Conservation (phyloP, 2,113 vertebrate species). For the Crotalus tigris region DNA sequence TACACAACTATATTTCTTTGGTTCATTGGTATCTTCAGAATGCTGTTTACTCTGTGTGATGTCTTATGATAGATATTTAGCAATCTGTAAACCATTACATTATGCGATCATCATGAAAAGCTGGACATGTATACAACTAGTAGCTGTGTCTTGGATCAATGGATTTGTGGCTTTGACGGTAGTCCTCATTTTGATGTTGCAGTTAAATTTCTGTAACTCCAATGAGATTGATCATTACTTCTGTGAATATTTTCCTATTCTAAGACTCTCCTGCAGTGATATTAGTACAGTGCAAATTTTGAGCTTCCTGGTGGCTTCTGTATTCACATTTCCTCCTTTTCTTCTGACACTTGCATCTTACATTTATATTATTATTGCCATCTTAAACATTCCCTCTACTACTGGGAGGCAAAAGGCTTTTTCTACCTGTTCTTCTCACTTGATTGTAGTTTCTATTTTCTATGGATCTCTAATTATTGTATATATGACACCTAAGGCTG, state of each 20-base stretch:
- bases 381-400: background rate
- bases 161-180: background rate
- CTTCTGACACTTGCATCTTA: background rate
- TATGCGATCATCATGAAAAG: background rate
- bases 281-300: background rate
- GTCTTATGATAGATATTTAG: conserved; percentile 16
- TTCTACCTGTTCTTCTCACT: background rate
- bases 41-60: conserved; percentile 22
- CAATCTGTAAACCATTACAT: conserved; percentile 3
- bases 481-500: background rate
- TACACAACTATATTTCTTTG: conserved; percentile 55
- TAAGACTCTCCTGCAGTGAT: conserved; percentile 17
- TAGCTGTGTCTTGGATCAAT: conserved; percentile 2
- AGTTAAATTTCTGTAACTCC: background rate
- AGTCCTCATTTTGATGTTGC: background rate
- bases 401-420: background rate
- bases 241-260: conserved; percentile 15
- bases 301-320: background rate
- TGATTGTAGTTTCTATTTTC: conserved; percentile 1
- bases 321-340: background rate
- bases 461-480: conserved; percentile 4
- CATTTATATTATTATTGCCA: background rate
- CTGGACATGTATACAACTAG: background rate
- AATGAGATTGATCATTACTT: conserved; percentile 18
- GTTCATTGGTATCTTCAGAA: conserved; percentile 46